Evolutionary conservation across 2,113 vertebrate genomes (phyloP).

Genomic region (Morphnarchus princeps): DNA sequence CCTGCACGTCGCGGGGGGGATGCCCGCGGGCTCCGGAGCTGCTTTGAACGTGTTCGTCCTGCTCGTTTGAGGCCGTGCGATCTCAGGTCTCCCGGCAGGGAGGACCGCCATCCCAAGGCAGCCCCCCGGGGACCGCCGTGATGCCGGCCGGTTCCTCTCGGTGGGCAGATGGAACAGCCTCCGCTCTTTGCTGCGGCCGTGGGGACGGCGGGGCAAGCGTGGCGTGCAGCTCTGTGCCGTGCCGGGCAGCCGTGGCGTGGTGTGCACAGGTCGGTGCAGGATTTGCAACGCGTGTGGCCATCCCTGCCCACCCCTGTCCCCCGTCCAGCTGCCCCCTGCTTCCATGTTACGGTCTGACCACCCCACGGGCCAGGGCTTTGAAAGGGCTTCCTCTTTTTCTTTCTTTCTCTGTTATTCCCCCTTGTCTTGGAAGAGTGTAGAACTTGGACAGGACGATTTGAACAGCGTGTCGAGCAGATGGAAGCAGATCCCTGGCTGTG

Average conservation of each 20-base stretch:
- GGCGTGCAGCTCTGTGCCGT: background rate
- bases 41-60: background rate
- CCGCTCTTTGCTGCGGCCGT: rapidly evolving
- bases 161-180: background rate
- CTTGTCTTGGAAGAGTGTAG: background rate
- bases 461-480: constrained; percentile 26
- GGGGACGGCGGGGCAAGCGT: rapidly evolving
- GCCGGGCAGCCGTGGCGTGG: background rate
- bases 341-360: rapidly evolving
- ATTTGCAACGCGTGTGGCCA: background rate
- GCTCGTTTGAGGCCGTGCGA: rapidly evolving
- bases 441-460: constrained; percentile 10
- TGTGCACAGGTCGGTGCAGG: rapidly evolving
- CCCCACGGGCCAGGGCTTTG: background rate
- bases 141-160: rapidly evolving
- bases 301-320: background rate
- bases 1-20: rapidly evolving
- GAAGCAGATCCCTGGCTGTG: constrained; percentile 43
- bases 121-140: background rate
- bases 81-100: background rate
- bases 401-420: background rate
- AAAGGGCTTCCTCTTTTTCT: background rate
- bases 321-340: rapidly evolving
- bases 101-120: background rate
- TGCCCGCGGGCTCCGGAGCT: background rate